A percentile compares a stretch with the other conserved stretches of the same genome.
phyloP scores from a whole-genome alignment of 2,113 vertebrate genomes.

The Calyptommatus sinebrachiatus region DNA sequence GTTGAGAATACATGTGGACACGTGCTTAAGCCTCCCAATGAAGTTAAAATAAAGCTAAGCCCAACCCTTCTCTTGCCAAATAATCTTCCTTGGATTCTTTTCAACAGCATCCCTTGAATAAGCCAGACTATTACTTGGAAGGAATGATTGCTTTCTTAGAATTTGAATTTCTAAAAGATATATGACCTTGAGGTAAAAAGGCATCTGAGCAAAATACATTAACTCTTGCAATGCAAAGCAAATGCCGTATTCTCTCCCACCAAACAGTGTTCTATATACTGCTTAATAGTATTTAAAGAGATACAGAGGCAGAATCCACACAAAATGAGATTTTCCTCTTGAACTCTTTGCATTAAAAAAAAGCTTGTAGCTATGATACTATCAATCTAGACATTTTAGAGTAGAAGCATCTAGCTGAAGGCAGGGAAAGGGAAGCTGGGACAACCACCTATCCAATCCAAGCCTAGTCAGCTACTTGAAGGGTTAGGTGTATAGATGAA shows the following conservation, averaged over 20 bases:
- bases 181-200: conserved; percentile 54
- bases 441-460: too few species aligned
- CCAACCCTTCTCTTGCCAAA: conserved; percentile 20
- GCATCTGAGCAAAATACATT: conserved; percentile 52
- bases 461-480: too few species aligned
- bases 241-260: fast-evolving
- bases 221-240: conserved; percentile 42
- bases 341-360: too few species aligned
- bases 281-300: conserved; percentile 5
- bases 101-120: conserved; percentile 63
- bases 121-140: conserved; percentile 65
- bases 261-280: fast-evolving
- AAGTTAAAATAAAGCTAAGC: conserved; percentile 15
- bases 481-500: too few species aligned
- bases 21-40: background rate
- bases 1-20: background rate
- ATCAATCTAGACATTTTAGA: too few species aligned
- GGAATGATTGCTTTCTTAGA: conserved; percentile 67
- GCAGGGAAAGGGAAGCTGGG: too few species aligned
- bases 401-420: too few species aligned
- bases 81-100: conserved; percentile 52
- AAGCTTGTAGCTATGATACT: too few species aligned
- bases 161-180: conserved; percentile 64
- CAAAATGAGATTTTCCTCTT: too few species aligned
- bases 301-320: background rate